Percentiles rank a stretch among this genome's conserved stretches.
Evolutionary conservation across 2,797 vertebrate genomes (phyloP).

Genomic region (Remorina albescens): DNA sequence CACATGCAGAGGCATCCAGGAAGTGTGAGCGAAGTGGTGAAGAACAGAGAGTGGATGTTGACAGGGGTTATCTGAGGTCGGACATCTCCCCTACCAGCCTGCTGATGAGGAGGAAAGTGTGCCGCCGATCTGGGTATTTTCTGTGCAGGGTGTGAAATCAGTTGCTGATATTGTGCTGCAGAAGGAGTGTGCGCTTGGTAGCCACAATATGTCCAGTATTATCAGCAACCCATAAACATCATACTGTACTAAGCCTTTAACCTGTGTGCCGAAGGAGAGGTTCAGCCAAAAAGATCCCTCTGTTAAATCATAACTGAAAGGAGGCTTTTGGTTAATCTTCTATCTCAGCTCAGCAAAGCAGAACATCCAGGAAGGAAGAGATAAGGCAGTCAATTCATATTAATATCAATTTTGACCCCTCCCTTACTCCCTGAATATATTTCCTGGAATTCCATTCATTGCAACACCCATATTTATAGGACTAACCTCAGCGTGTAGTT

Average conservation of each 20-base stretch:
- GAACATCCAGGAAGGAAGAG: not conserved
- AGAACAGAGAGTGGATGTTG: slow-evolving; percentile 62
- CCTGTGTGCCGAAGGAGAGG: not conserved
- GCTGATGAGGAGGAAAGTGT: slow-evolving; percentile 3
- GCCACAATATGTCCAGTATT: not conserved
- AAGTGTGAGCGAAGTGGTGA: slow-evolving; percentile 63
- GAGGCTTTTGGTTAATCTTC: not conserved
- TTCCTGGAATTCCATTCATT: slow-evolving; percentile 44
- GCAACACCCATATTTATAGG: slow-evolving; percentile 34
- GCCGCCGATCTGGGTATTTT: not conserved
- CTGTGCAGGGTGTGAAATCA: not conserved
- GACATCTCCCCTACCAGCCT: slow-evolving; percentile 13
- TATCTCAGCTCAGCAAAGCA: not conserved
- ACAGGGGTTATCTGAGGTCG: slow-evolving; percentile 68
- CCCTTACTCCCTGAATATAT: slow-evolving; percentile 10
- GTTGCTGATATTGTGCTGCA: slow-evolving; percentile 1
- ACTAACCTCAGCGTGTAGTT: not conserved
- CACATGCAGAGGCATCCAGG: slow-evolving; percentile 25
- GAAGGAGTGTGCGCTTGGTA: not conserved
- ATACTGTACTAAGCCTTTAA: not conserved
- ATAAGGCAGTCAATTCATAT: slow-evolving; percentile 18
- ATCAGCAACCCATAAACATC: not conserved
- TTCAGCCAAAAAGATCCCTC: not conserved
- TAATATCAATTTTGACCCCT: slow-evolving; percentile 29
- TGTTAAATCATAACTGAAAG: slow-evolving; percentile 1